Evolutionary conservation across 2,888 invertebrate genomes (phyloP).

Genomic region (Pecten maximus): DNA sequence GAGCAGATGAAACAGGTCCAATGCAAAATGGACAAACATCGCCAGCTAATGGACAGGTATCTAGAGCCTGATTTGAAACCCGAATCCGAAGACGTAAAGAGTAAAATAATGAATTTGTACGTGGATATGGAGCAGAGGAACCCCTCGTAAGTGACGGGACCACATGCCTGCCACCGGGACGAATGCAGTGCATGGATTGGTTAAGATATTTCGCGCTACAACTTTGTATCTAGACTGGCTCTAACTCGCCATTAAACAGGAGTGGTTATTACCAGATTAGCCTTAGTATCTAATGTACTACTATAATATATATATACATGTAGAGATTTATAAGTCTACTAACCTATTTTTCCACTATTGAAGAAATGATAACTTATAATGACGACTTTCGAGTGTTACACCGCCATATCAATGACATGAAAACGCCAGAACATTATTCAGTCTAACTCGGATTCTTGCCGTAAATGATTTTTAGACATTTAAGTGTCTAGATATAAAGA

Average conservation of each 20-base stretch:
- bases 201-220: background rate
- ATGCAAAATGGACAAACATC: slow-evolving; percentile 74
- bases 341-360: background rate
- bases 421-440: background rate
- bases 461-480: background rate
- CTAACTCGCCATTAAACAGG: slow-evolving; percentile 17
- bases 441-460: background rate
- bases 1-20: slow-evolving; percentile 71
- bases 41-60: slow-evolving; percentile 77
- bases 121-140: slow-evolving; percentile 52
- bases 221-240: background rate
- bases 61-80: slow-evolving; percentile 62
- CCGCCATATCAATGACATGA: background rate
- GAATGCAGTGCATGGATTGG: slow-evolving; percentile 23
- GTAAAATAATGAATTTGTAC: slow-evolving; percentile 58
- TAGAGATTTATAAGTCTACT: background rate
- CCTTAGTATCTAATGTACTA: slow-evolving; percentile 7
- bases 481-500: background rate
- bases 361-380: background rate
- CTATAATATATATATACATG: background rate
- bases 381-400: background rate
- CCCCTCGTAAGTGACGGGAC: slow-evolving; percentile 50
- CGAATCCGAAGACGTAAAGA: slow-evolving; percentile 63
- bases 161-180: slow-evolving; percentile 30
- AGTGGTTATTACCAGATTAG: slow-evolving; percentile 14